Evolutionary conservation across 2,113 vertebrate species (phyloP).

Genomic region (Pycnonotus jocosus): DNA sequence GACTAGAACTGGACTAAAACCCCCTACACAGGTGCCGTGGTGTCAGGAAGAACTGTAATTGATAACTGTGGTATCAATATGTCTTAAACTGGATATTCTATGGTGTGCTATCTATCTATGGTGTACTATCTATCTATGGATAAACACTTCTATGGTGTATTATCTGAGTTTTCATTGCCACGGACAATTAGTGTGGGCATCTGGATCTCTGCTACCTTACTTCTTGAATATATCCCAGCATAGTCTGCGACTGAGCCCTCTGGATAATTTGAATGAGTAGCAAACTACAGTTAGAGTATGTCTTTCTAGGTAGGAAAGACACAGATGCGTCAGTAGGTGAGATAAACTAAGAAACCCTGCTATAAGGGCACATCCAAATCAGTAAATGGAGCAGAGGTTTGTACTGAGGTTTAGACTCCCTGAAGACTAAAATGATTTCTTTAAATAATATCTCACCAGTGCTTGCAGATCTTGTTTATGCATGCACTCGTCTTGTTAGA

Average conservation of each 20-base stretch:
- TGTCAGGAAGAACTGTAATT: background rate
- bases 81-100: background rate
- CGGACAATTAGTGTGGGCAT: background rate
- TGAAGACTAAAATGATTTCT: background rate
- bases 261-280: background rate
- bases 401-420: background rate
- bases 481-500: background rate
- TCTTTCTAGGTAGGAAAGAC: background rate
- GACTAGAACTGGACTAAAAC: background rate
- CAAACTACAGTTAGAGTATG: background rate
- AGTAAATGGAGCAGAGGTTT: background rate
- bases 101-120: too few relatives aligned
- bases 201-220: background rate
- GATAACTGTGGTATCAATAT: background rate
- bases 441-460: background rate
- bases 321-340: background rate
- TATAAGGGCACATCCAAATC: accelerated
- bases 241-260: background rate
- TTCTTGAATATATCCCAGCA: accelerated
- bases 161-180: background rate
- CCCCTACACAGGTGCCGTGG: background rate
- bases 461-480: background rate
- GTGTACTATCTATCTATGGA: too few relatives aligned
- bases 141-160: too few relatives aligned
- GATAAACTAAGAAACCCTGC: background rate